phyloP scores from a whole-genome alignment of 1,140 invertebrate genomes.

The Coptotermes formosanus region DNA sequence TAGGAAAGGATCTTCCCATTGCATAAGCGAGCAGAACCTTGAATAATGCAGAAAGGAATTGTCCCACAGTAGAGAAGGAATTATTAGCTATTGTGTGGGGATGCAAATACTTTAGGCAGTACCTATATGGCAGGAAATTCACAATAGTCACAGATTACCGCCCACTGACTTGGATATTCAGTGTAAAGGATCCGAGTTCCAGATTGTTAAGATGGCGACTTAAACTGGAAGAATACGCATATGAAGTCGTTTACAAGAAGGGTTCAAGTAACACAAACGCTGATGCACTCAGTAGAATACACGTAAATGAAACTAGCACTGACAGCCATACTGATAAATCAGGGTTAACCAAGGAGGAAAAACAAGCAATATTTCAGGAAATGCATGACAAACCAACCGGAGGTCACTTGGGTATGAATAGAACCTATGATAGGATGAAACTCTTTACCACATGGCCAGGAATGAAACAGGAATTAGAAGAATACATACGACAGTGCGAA shows the following conservation, averaged over 20 bases:
- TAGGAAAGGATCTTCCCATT: constrained; percentile 36
- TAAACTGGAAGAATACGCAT: constrained; percentile 50
- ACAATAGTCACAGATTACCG: constrained; percentile 54
- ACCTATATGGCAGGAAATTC: constrained; percentile 50
- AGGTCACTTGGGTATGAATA: constrained; percentile 26
- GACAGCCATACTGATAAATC: neutral
- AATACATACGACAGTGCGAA: constrained; percentile 29
- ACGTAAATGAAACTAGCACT: no score
- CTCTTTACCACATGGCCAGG: constrained; percentile 11
- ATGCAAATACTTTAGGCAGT: constrained; percentile 48
- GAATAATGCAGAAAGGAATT: constrained; percentile 42
- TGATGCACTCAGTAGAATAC: constrained; percentile 40
- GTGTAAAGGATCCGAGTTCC: constrained; percentile 49
- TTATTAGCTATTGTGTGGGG: constrained; percentile 53
- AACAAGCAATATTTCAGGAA: constrained; percentile 24
- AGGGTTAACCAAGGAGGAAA: neutral
- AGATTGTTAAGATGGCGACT: constrained; percentile 52
- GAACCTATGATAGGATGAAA: constrained; percentile 25
- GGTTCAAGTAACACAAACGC: constrained; percentile 44
- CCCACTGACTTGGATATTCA: constrained; percentile 50
- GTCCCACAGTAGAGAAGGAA: constrained; percentile 52
- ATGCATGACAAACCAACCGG: constrained; percentile 14
- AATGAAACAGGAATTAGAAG: constrained; percentile 23
- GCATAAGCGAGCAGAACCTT: constrained; percentile 44
- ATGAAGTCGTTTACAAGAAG: constrained; percentile 47